Evolutionary conservation across 2,113 vertebrate species (phyloP).

Genomic region (human): GRCh38 chr14:69270501-69271000

Average conservation of each 20-base stretch:
- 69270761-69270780: background rate
- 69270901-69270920: background rate
- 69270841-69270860: background rate
- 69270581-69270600: background rate
- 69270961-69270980: background rate
- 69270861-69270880: slow-evolving; percentile 9
- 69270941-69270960: background rate
- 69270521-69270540: slow-evolving; percentile 1
- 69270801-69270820: background rate
- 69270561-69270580: slow-evolving; percentile 7
- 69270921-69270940: background rate
- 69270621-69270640: background rate
- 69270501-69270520: slow-evolving; percentile 8
- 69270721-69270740: background rate
- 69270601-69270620: background rate
- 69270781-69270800: background rate
- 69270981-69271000: background rate
- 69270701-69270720: background rate
- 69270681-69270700: background rate
- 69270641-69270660: background rate
- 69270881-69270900: background rate
- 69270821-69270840: background rate
- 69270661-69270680: background rate
- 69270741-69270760: background rate
- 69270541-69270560: background rate